These are phyloP conservation scores for Callionymus lyra DNA, from an alignment of 2,113 vertebrate genomes.

Conservation along the genomic window DNA sequence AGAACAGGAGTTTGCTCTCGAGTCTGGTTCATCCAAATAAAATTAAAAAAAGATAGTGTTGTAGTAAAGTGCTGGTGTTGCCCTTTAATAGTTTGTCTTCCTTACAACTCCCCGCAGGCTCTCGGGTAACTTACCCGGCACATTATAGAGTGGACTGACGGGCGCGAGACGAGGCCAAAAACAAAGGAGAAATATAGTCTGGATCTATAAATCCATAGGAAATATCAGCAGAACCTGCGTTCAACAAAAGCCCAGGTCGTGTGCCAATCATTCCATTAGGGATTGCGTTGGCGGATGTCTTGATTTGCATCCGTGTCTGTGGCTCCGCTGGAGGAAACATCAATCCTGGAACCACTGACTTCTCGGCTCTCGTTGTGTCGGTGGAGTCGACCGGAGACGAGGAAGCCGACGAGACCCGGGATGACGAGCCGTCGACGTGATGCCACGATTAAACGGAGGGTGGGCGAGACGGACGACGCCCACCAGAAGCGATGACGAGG, in stretches of 20 bases:
- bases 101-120: not conserved
- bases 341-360: too few species aligned
- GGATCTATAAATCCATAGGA: slow-evolving; percentile 9
- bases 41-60: not conserved
- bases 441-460: slow-evolving; percentile 2
- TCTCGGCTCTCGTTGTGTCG: not conserved
- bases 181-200: slow-evolving; percentile 1
- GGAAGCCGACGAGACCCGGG: slow-evolving; percentile 3
- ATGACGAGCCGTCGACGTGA: slow-evolving; percentile 4
- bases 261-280: slow-evolving; percentile 44
- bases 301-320: slow-evolving; percentile 2
- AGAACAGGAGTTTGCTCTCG: too few species aligned
- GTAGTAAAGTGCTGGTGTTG: not conserved
- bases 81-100: slow-evolving; percentile 1
- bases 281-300: slow-evolving; percentile 34
- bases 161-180: slow-evolving; percentile 1
- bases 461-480: not conserved
- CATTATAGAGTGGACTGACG: not conserved
- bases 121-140: slow-evolving; percentile 7
- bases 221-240: slow-evolving; percentile 17
- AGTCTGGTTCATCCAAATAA: too few species aligned
- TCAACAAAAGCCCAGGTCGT: slow-evolving; percentile 7
- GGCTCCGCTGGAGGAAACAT: not conserved
- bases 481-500: not conserved
- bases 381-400: not conserved